Conservation (phyloP, 2,797 vertebrate species). For the Falco novaeseelandiae region DNA sequence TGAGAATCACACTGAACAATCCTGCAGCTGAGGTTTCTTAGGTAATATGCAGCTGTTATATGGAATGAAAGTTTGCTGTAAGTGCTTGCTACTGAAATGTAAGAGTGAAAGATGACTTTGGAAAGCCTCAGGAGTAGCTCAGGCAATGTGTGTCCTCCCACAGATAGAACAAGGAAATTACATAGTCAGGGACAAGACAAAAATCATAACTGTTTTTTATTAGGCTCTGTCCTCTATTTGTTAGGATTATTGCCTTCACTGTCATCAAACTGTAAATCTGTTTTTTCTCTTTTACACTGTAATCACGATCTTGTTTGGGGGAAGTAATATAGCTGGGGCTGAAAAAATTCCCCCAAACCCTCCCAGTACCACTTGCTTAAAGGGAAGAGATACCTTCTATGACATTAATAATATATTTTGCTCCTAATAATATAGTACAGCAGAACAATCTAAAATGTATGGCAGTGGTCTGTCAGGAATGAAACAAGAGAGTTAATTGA, state of each 20-base stretch:
- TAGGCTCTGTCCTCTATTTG: conserved; percentile 47
- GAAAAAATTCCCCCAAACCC: neutral
- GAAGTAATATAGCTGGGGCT: neutral
- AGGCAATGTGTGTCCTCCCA: conserved; percentile 46
- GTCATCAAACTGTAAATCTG: neutral
- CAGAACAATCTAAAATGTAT: conserved; percentile 13
- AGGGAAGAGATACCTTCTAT: neutral
- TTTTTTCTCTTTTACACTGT: conserved; percentile 22
- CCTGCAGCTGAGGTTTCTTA: conserved; percentile 11
- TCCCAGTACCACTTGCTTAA: neutral
- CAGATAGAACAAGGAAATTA: conserved; percentile 56
- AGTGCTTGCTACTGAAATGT: conserved; percentile 52
- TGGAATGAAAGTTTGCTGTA: conserved; percentile 59
- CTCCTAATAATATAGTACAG: neutral
- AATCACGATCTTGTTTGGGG: conserved; percentile 22
- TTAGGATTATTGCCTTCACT: conserved; percentile 63
- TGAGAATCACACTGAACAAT: conserved; percentile 5
- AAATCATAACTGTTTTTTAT: conserved; percentile 67
- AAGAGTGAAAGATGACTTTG: conserved; percentile 64
- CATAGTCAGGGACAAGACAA: conserved; percentile 61
- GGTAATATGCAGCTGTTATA: conserved; percentile 21
- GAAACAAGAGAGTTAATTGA: conserved; percentile 50
- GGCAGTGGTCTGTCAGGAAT: neutral
- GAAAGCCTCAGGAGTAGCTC: conserved; percentile 55
- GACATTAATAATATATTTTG: neutral